Base-by-base conservation (phyloP, 2,113 vertebrate species). In the Hirundichthys speculiger region DNA sequence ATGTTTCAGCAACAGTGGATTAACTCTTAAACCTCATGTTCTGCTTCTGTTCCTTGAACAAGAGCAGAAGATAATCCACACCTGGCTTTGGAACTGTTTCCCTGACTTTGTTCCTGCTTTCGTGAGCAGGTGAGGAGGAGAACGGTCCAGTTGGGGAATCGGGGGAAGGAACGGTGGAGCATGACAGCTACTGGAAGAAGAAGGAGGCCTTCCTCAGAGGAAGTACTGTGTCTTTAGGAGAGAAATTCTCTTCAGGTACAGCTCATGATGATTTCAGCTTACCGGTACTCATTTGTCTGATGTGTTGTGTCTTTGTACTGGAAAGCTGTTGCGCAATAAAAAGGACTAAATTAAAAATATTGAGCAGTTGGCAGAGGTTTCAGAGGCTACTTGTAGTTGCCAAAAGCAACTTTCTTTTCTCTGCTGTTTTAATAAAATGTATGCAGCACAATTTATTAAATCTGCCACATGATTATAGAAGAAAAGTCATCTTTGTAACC, bases 191-290 rank as follows among this genome's bases (percentile, higher is more conserved):
- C 89, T 93, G 92, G 93, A 92, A 84, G 77, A 91, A 77, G 81
- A 92, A 91, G 63, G 88, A 88, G 50, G 81, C 88, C 16, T 87
- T 91, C 48, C 71, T 85, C 14, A 69, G 74, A 80, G 84, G 87
- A 39, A 92, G 89, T 43, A 89, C 71, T 0, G 65, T 89, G 41
- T 92, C 93, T 45, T 80, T 93, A 56, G 83, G 91, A 46, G 92
- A 95, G 50, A 88, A 83, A 70, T 94, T 94, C 72, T 88, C 90
- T 21, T 86, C 93, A 94, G 95, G 95, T 96, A 86, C 1, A 50
- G 38, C 63, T 34, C 30, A 34, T 27, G 25, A 1, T 34, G 30
- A 34, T 10, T n/a, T 34, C 30, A 34, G 9, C 30, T 34, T 34
- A 27, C 11, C 11, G 6, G 11, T 34, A 9, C 6, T 2, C 30